These are phyloP conservation scores for Mesodorylaimus sp. DNA, from an alignment of 2,888 invertebrate species.

Conservation along the genomic window DNA sequence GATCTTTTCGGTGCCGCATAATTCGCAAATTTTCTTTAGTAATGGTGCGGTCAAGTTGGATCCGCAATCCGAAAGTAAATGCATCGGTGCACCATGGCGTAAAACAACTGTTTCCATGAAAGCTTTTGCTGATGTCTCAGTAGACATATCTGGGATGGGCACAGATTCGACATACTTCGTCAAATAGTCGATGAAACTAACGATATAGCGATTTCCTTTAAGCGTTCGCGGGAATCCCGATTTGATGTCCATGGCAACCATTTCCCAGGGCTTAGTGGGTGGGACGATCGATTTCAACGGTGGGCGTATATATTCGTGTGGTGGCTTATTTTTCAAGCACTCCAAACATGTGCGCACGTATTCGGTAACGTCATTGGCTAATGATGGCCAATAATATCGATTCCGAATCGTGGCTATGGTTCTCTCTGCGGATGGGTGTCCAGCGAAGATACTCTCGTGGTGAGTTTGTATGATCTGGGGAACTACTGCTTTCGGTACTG, in stretches of 20 bases:
- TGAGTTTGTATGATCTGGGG: no score
- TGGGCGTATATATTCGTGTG: background rate
- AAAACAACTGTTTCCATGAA: constrained; percentile 4
- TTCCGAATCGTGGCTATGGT: background rate
- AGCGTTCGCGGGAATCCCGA: background rate
- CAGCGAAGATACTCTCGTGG: background rate
- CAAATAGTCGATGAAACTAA: background rate
- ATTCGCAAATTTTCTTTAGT: background rate
- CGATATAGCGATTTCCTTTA: background rate
- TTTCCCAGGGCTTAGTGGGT: background rate
- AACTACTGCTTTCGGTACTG: no score
- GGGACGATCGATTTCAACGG: background rate
- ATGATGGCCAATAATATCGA: background rate
- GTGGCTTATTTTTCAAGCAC: no score
- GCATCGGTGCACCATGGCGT: background rate
- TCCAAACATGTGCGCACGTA: background rate
- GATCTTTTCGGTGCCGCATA: background rate
- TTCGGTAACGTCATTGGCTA: background rate
- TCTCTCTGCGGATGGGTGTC: no score
- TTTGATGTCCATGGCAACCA: background rate
- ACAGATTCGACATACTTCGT: background rate
- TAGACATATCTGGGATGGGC: background rate
- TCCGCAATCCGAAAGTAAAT: constrained; percentile 1
- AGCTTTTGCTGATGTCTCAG: background rate
- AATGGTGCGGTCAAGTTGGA: background rate